phyloP scores from a whole-genome alignment of 2,888 invertebrate species.

The Dynastes grantii region DNA sequence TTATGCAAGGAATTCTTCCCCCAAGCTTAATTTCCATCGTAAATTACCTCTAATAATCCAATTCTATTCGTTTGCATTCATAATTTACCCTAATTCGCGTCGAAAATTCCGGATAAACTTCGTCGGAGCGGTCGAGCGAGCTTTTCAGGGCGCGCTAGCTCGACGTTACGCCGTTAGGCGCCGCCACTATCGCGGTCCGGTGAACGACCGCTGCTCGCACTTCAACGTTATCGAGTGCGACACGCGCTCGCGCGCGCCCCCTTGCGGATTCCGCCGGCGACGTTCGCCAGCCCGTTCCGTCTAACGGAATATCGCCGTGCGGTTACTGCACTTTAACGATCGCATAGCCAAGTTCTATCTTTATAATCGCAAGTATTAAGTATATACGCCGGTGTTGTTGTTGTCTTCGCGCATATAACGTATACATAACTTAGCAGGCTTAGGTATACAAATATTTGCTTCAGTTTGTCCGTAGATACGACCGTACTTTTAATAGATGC shows the following conservation, averaged over 20 bases:
- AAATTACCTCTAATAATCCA: conserved; percentile 8
- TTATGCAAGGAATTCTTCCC: neutral
- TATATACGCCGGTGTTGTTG: neutral
- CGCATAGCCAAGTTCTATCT: conserved; percentile 51
- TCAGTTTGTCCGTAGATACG: neutral
- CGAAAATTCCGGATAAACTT: conserved; percentile 16
- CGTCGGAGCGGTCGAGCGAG: neutral
- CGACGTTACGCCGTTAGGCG: conserved; percentile 41
- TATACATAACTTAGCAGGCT: conserved; percentile 26
- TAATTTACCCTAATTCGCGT: neutral
- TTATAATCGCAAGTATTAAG: conserved; percentile 34
- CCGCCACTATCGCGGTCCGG: conserved; percentile 55
- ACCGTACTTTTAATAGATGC: no score
- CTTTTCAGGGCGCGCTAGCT: conserved; percentile 35
- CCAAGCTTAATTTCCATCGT: conserved; percentile 8
- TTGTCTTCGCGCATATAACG: conserved; percentile 44
- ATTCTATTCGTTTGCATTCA: neutral
- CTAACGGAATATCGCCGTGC: conserved; percentile 60
- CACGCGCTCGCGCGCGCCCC: conserved; percentile 58
- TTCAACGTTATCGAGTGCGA: conserved; percentile 31
- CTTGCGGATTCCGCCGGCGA: conserved; percentile 58
- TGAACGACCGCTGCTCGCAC: conserved; percentile 59
- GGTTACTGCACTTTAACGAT: conserved; percentile 59
- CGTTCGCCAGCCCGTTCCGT: conserved; percentile 40
- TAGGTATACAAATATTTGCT: neutral